Evolutionary conservation across 2,888 invertebrate species (phyloP), one percentile per base, ranked within the genome.

Genomic region (Xestia rhomboidea): DNA sequence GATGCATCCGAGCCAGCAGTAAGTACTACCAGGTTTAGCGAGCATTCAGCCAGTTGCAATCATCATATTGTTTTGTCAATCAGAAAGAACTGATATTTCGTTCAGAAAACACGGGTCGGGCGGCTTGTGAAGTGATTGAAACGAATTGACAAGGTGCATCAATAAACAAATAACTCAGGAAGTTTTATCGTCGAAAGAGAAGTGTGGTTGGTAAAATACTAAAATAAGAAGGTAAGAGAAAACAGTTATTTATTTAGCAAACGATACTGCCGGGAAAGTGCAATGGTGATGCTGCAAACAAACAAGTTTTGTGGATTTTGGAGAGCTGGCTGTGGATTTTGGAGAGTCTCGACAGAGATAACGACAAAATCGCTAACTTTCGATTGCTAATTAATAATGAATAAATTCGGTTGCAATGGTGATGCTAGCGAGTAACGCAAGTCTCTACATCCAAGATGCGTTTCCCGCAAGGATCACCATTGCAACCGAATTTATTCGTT

Each of bases 1-100:
- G 77, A 68, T 70, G 82, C 82, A 86, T 49, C 62, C 38, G 68
- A n/a, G 76, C 64, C 68, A 72, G 75, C 66, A 69, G 46, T 34
- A 60, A 41, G 3, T 68, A 24, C 44, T 30, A 60, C 8, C 18
- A n/a, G 49, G 51, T 21, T 30, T 7, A 41, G 21, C 21, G 24
- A 46, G 24, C 34, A 13, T 5, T 6, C 30, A 27, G 44, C 27
- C 38, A 34, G 73, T 68, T 57, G n/a, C n/a, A 77, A 38, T 77
- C 27, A 54, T 72, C 62, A 41, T 66, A 51, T 66, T 73, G 71
- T 27, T 73, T 77, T 38, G 62, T 68, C 30, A 62, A 72, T 13
- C 77, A 73, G 57, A 51, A 38, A 27, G 10, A 78, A 60, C n/a
- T 46, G 30, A 38, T 62, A 13, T 60, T 62, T 69, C 60, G 41